A percentile compares a stretch with the other conserved stretches of the same genome.
These are phyloP conservation scores for Ichneumoninae sp. DNA, from an alignment of 2,888 invertebrate genomes.

Conservation along the genomic window DNA sequence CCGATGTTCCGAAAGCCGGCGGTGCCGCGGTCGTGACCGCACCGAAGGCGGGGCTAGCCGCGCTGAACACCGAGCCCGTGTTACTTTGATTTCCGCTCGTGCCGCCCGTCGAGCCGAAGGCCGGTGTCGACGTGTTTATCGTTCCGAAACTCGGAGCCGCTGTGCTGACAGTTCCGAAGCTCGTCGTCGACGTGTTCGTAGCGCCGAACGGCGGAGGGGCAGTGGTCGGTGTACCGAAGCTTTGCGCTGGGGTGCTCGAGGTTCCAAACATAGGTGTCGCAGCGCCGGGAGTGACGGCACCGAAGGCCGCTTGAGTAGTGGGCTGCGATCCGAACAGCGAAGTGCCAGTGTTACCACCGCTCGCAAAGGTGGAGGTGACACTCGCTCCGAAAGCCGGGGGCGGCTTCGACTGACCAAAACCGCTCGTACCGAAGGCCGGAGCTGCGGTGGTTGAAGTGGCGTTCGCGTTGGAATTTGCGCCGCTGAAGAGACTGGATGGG, in stretches of 20 bases:
- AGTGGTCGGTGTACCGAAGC: constrained; percentile 67
- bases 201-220: constrained; percentile 41
- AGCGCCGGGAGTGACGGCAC: background rate
- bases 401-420: constrained; percentile 68
- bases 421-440: constrained; percentile 64
- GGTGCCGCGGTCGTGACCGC: constrained; percentile 55
- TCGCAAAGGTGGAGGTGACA: constrained; percentile 53
- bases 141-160: constrained; percentile 64
- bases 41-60: constrained; percentile 63
- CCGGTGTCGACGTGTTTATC: constrained; percentile 51
- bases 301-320: constrained; percentile 30
- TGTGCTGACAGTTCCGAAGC: constrained; percentile 65
- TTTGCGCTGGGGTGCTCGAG: constrained; percentile 26
- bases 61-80: constrained; percentile 24
- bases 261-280: constrained; percentile 49
- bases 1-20: constrained; percentile 59
- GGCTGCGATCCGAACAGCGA: constrained; percentile 47
- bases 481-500: constrained; percentile 54
- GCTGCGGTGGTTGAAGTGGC: constrained; percentile 48
- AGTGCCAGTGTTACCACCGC: constrained; percentile 44
- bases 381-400: constrained; percentile 57
- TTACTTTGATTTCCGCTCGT: constrained; percentile 34
- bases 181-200: constrained; percentile 29
- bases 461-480: constrained; percentile 27
- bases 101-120: constrained; percentile 58